A percentile compares a stretch with the other conserved stretches of the same genome.
These are phyloP conservation scores for Oenanthe oenanthe DNA, from an alignment of 2,113 vertebrate species.

Conservation along the genomic window DNA sequence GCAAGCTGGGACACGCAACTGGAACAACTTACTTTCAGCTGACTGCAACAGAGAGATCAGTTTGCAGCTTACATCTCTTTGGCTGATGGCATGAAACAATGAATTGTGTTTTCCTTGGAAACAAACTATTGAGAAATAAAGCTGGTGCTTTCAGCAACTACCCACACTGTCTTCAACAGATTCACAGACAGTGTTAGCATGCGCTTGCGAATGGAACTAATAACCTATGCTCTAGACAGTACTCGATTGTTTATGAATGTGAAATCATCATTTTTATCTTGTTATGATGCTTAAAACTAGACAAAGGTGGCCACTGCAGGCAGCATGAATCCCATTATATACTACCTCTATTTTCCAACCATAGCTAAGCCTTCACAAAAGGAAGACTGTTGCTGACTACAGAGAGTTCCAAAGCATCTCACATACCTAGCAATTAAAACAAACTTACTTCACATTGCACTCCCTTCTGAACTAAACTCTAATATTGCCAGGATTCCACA, in stretches of 20 bases:
- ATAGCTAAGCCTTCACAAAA: not conserved
- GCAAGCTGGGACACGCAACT: not conserved
- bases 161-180: not conserved
- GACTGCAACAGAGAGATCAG: not conserved
- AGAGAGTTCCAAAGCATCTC: conserved; percentile 3
- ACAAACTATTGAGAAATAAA: not conserved
- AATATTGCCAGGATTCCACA: not conserved
- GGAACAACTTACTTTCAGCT: not conserved
- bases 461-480: not conserved
- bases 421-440: not conserved
- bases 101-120: not conserved
- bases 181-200: not conserved
- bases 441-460: not conserved
- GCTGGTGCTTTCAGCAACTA: not conserved
- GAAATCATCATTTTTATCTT: not conserved
- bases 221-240: conserved; percentile 17
- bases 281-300: not conserved
- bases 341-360: not conserved
- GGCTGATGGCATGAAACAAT: not conserved
- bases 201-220: not conserved
- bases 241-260: not conserved
- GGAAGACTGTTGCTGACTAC: not conserved
- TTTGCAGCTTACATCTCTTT: not conserved
- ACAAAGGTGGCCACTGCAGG: not conserved
- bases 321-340: not conserved